These are phyloP conservation scores for Eptatretus atami DNA, from an alignment of 2,797 vertebrate species.

Conservation along the genomic window DNA sequence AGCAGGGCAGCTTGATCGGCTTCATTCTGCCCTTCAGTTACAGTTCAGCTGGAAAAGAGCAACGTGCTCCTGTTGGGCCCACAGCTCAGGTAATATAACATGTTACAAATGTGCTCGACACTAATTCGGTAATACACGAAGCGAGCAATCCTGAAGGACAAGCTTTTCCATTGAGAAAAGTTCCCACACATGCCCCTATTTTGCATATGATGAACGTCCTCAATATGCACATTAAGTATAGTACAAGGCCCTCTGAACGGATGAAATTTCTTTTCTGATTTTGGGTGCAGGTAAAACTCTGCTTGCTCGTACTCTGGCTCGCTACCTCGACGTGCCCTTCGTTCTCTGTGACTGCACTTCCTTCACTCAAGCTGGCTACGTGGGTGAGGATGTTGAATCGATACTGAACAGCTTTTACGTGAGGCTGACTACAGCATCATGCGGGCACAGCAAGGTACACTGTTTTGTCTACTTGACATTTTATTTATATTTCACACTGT, in stretches of 20 bases:
- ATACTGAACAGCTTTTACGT: not conserved
- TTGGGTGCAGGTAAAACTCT: not conserved
- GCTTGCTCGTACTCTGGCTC: not conserved
- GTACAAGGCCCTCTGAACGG: no score
- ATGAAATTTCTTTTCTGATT: no score
- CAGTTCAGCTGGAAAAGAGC: slow-evolving; percentile 3
- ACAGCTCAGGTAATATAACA: slow-evolving; percentile 1
- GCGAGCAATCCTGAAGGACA: no score
- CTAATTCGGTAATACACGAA: no score
- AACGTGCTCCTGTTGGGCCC: not conserved
- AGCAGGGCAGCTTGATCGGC: no score
- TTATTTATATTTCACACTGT: no score
- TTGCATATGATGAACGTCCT: no score
- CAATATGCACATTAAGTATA: no score
- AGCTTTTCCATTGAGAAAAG: no score
- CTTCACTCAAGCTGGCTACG: not conserved
- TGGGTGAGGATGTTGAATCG: slow-evolving; percentile 1
- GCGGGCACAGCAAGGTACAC: not conserved
- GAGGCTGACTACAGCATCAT: not conserved
- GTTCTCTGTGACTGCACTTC: slow-evolving; percentile 1
- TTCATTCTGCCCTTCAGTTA: not conserved
- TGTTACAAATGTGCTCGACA: no score
- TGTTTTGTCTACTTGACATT: no score
- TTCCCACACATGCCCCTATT: no score
- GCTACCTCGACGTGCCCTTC: slow-evolving; percentile 1